Conservation (phyloP, 2,888 invertebrate species). For the Psococerastis gibbosa region DNA sequence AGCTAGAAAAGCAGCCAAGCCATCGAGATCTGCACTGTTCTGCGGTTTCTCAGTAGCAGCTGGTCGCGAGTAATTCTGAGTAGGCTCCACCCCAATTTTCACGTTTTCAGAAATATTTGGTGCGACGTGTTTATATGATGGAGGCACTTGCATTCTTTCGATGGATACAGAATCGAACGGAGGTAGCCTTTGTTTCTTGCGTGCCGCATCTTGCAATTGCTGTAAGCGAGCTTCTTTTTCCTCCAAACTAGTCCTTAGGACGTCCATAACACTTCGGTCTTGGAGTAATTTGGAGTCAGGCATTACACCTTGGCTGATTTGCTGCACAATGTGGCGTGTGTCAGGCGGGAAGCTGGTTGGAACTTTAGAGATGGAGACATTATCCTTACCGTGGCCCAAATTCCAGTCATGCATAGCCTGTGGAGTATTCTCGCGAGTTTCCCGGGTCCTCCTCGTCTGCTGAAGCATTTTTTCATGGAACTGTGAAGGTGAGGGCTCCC, state of each 20-base stretch:
- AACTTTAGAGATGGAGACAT: neutral
- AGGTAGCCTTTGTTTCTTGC: constrained; percentile 28
- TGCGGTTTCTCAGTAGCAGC: constrained; percentile 7
- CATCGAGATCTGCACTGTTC: constrained; percentile 26
- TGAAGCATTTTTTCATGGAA: too few relatives aligned
- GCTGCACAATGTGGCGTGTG: constrained; percentile 17
- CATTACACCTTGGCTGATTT: constrained; percentile 29
- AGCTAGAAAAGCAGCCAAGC: constrained; percentile 38
- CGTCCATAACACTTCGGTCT: constrained; percentile 48
- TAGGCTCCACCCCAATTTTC: constrained; percentile 31
- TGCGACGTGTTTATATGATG: constrained; percentile 41
- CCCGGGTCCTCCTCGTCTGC: neutral
- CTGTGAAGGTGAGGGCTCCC: too few relatives aligned
- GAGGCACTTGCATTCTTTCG: constrained; percentile 29
- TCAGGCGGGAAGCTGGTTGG: neutral
- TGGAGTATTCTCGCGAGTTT: too few relatives aligned
- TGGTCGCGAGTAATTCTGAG: constrained; percentile 24
- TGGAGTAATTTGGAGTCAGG: constrained; percentile 1
- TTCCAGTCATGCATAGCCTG: neutral
- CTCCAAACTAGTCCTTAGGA: constrained; percentile 51
- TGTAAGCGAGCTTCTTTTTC: constrained; percentile 29
- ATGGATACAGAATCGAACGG: constrained; percentile 33
- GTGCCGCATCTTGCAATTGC: constrained; percentile 3
- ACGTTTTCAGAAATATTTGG: constrained; percentile 50
- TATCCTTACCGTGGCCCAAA: too few relatives aligned